These are phyloP conservation scores for Cephus pygmeus DNA, from an alignment of 2,888 invertebrate species.

Conservation along the genomic window DNA sequence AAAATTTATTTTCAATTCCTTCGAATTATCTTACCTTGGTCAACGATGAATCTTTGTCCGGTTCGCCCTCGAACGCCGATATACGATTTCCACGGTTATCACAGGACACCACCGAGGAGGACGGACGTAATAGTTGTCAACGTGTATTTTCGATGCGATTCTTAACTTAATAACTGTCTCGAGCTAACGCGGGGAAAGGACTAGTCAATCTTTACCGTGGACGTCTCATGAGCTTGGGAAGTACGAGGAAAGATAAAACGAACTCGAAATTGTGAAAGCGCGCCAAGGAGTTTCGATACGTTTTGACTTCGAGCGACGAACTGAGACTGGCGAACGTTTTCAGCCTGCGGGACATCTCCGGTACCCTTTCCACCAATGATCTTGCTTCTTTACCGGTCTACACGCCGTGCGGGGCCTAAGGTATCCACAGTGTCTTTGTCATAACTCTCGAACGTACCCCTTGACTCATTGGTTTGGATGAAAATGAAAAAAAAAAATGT, in stretches of 20 bases:
- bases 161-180: neutral
- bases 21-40: neutral
- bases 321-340: conserved; percentile 54
- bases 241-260: neutral
- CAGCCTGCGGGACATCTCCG: conserved; percentile 39
- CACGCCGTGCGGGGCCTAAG: conserved; percentile 3
- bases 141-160: neutral
- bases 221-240: neutral
- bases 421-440: neutral
- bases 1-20: neutral
- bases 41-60: conserved; percentile 11
- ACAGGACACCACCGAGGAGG: neutral
- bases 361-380: conserved; percentile 48
- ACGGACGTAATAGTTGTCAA: neutral
- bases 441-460: neutral
- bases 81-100: conserved; percentile 13
- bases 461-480: neutral
- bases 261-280: neutral
- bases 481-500: neutral
- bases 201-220: neutral
- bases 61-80: conserved; percentile 37
- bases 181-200: neutral
- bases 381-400: conserved; percentile 44
- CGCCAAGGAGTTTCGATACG: conserved; percentile 29
- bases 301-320: conserved; percentile 51